These are phyloP conservation scores for Crepidodera aurea DNA, from an alignment of 2,888 invertebrate species.

Conservation along the genomic window DNA sequence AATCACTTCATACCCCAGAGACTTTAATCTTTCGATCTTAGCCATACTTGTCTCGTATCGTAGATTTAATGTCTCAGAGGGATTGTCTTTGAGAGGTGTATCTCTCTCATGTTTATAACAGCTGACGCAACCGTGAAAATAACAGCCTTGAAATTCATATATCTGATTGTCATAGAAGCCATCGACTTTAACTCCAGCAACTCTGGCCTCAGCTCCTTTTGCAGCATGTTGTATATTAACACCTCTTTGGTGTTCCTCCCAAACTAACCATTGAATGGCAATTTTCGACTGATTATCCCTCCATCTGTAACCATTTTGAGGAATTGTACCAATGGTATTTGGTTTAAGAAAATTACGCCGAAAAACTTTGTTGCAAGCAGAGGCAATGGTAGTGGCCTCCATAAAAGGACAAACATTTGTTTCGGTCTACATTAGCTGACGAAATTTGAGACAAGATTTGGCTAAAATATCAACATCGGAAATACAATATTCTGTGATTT, in stretches of 20 bases:
- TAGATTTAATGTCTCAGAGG: constrained; percentile 8
- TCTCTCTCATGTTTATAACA: constrained; percentile 24
- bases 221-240: constrained; percentile 39
- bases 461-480: constrained; percentile 40
- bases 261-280: constrained; percentile 35
- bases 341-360: constrained; percentile 45
- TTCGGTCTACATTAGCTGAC: constrained; percentile 16
- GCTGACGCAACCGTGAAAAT: constrained; percentile 30
- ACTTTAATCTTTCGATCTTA: constrained; percentile 7
- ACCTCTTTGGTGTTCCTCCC: constrained; percentile 29
- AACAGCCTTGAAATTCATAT: constrained; percentile 42
- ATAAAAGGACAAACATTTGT: constrained; percentile 41
- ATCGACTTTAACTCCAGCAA: constrained; percentile 36
- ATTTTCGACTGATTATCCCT: constrained; percentile 30
- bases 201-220: constrained; percentile 32
- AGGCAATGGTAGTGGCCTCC: constrained; percentile 44
- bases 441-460: constrained; percentile 13
- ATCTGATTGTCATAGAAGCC: constrained; percentile 32
- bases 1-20: constrained; percentile 11
- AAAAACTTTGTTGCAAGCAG: constrained; percentile 46
- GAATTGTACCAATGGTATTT: constrained; percentile 48
- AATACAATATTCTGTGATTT: constrained; percentile 43
- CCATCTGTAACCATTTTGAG: constrained; percentile 45
- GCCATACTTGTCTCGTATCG: constrained; percentile 22
- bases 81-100: constrained; percentile 13